Evolutionary conservation across 2,113 vertebrate species (phyloP).

Genomic region (Daphoenositta chrysoptera): DNA sequence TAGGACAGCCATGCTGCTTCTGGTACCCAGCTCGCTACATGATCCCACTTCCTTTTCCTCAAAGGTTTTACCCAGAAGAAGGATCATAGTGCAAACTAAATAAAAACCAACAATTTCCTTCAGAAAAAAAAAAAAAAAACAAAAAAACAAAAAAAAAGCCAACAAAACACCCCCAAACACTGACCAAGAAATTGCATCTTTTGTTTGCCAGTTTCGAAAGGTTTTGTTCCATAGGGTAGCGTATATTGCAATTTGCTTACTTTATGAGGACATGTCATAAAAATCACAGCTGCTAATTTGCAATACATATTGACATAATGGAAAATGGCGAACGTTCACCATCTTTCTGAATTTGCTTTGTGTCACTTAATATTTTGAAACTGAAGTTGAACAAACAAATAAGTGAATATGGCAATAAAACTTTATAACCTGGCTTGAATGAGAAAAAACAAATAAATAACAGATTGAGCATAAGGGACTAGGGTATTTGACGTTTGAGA

Average conservation of each 20-base stretch:
- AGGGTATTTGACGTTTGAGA: not conserved
- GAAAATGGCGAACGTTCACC: not conserved
- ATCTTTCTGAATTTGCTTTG: not conserved
- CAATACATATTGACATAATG: not conserved
- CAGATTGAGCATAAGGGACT: not conserved
- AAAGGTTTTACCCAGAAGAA: not conserved
- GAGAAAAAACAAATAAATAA: not conserved
- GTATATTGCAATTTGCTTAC: not conserved
- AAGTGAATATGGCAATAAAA: not conserved
- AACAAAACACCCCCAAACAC: not conserved
- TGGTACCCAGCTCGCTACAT: not conserved
- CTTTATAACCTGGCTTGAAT: not conserved
- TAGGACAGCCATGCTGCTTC: not conserved
- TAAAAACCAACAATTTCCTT: not conserved
- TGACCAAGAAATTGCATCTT: accelerated
- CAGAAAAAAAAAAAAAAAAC: not conserved
- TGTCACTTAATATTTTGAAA: not conserved
- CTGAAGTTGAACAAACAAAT: not conserved
- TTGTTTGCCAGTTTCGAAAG: not conserved
- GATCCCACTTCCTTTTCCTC: not conserved
- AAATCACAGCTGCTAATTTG: not conserved
- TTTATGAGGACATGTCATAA: not conserved
- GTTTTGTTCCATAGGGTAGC: not conserved
- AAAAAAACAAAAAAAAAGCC: too few relatives aligned
- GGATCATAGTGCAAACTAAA: not conserved